Evolutionary conservation across 2,113 vertebrate species (phyloP).

Genomic region (Columba janthina): DNA sequence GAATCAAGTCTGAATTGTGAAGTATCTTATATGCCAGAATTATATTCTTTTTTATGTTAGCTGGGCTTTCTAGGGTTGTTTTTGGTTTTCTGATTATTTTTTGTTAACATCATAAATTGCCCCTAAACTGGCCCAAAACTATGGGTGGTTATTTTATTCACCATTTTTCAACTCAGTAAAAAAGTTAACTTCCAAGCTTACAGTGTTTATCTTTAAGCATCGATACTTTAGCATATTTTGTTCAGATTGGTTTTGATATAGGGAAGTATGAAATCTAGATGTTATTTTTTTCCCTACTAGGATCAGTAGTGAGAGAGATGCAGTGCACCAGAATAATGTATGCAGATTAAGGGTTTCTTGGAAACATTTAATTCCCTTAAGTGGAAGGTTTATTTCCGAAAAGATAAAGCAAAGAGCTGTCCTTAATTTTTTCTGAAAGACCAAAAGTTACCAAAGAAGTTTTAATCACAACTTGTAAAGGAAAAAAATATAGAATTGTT

Average conservation of each 20-base stretch:
- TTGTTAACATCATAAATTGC: neutral
- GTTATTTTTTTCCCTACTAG: neutral
- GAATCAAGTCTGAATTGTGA: neutral
- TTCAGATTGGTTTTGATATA: neutral
- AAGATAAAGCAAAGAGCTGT: neutral
- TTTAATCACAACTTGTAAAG: neutral
- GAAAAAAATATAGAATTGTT: neutral
- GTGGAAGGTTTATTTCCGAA: neutral
- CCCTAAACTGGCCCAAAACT: neutral
- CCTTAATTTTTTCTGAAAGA: neutral
- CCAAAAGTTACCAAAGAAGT: neutral
- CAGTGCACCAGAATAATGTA: neutral
- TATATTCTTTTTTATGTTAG: neutral
- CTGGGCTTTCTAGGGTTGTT: neutral
- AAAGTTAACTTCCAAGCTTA: neutral
- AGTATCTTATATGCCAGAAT: neutral
- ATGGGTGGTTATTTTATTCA: neutral
- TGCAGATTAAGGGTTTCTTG: neutral
- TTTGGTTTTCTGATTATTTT: neutral
- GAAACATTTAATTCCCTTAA: neutral
- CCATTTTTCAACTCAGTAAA: neutral
- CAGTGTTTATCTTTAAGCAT: neutral
- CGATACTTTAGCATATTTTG: neutral
- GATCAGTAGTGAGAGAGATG: neutral
- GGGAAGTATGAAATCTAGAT: neutral